Evolutionary conservation across 2,888 invertebrate genomes (phyloP), one percentile per base, ranked within the genome.

Genomic region (Bhutanitis thaidina): DNA sequence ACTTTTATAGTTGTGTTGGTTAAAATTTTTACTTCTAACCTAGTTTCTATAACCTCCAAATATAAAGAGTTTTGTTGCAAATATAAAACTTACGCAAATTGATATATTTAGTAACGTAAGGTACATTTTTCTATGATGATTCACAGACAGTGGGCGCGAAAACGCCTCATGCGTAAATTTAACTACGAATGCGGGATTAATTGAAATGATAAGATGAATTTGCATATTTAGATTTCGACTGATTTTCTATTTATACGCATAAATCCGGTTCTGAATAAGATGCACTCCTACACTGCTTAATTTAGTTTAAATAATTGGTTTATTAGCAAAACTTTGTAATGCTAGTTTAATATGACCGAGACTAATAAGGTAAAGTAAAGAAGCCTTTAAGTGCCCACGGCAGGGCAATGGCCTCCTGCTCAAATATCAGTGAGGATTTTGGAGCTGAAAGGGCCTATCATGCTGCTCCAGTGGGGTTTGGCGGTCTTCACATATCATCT

Each of bases 41-140:
- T 46, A 35, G 51, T 51, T 51, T 51, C 51, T 46, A 45, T 29
- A 51, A 46, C 51, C 51, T 51, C 40, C 51, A 51, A 51, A 50
- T 50, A 32, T 38, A 5, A 38, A 49, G 9, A 40, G 39, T 44
- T 44, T 39, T 45, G 16, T 50, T 50, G 36, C 51, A 43, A 46
- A 51, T 51, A 27, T 27, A 10, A 20, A 27, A 29, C 35, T 51
- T 45, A 46, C 40, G 41, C 20, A 51, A 51, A 46, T 36, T 20
- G 30, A 29, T 51, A 51, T 38, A 38, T 43, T 49, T 43, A 29
- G 36, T 43, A 37, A 36, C 27, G 36, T 15, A 30, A 41, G 16
- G 29, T 40, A 29, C 14, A 15, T 39, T 46, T 47, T 47, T 34
- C 15, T 34, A 14, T 30, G 37, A 16, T 46, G 45, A 45, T 37